Evolutionary conservation across 2,113 vertebrate species (phyloP), one percentile per base, ranked within the genome.

Genomic region (Salminus brasiliensis): DNA sequence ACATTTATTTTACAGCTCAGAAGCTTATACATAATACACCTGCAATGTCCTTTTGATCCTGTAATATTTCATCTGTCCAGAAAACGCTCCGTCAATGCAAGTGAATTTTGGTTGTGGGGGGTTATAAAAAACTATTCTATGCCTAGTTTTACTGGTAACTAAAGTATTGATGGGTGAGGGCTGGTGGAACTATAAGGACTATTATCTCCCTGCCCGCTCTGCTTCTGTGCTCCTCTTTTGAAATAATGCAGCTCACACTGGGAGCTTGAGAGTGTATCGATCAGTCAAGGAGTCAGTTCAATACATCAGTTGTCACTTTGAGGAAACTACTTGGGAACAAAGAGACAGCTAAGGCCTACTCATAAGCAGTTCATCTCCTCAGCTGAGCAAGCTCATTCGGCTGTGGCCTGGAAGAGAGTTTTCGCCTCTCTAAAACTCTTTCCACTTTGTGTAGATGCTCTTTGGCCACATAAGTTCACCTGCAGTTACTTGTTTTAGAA

Each of bases 211-310:
- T 79, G 68, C 72, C 36, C 85, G 63, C 53, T 70, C 13, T 0
- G 30, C 74, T 73, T 78, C 76, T 85, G 78, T 70, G 76, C 60
- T 73, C 76, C 67, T 68, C 41, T 34, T 81, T 36, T 75, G 72
- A 84, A 79, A 78, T 62, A 43, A 78, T 70, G 60, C 76, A 71
- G 72, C 83, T 78, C 68, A 74, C 72, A 60, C 47, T 66, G 30
- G 39, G 76, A 45, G 41, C 69, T 34, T 47, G 39, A 84, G 82
- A 49, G 23, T 72, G 79, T 81, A 86, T 82, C 76, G 81, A 77
- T 83, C 52, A 72, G 49, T 39, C 45, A 72, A 67, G 47, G 55
- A 77, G 47, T 34, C 69, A 72, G 60, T 63, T 57, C 57, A 66
- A 55, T 72, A 53, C 18, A 76, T 53, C 23, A 65, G n/a, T 36